Evolutionary conservation across 1,140 invertebrate genomes (phyloP).

Genomic region (Lutraria rhynchaena): DNA sequence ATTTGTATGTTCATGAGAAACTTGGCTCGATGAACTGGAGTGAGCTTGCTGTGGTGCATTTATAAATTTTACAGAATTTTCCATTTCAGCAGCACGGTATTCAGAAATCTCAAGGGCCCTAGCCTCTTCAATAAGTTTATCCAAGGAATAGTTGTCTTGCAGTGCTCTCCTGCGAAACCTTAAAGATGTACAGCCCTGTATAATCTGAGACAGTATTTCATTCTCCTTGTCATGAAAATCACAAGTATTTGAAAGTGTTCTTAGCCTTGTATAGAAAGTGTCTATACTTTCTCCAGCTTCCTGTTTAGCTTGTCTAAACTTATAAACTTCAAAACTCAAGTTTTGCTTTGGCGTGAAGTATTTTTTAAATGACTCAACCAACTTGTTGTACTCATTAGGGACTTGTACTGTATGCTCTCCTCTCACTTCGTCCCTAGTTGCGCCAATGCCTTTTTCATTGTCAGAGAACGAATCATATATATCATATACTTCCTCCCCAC

Average conservation of each 20-base stretch:
- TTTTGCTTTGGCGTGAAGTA: constrained; percentile 44
- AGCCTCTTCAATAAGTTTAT: constrained; percentile 6
- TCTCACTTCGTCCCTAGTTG: neutral
- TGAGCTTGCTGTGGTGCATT: no score
- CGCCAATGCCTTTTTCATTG: constrained; percentile 11
- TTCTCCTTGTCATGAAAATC: constrained; percentile 21
- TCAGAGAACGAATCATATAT: constrained; percentile 23
- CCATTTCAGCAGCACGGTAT: neutral
- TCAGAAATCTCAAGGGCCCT: constrained; percentile 7
- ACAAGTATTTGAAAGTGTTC: neutral
- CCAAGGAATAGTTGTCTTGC: constrained; percentile 4
- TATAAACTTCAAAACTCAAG: constrained; percentile 17
- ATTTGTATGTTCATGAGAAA: no score
- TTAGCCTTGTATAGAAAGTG: neutral
- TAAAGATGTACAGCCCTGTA: constrained; percentile 17
- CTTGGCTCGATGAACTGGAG: no score
- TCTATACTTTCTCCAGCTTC: constrained; percentile 1
- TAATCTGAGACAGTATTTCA: constrained; percentile 9
- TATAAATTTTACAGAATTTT: no score
- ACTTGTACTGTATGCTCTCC: neutral
- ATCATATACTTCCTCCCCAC: constrained; percentile 22
- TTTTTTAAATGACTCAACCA: constrained; percentile 1
- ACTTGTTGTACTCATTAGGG: constrained; percentile 9
- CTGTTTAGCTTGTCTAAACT: constrained; percentile 18
- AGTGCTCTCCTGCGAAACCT: neutral